Base-by-base conservation (phyloP, 2,113 vertebrate species). In the Saccopteryx leptura region DNA sequence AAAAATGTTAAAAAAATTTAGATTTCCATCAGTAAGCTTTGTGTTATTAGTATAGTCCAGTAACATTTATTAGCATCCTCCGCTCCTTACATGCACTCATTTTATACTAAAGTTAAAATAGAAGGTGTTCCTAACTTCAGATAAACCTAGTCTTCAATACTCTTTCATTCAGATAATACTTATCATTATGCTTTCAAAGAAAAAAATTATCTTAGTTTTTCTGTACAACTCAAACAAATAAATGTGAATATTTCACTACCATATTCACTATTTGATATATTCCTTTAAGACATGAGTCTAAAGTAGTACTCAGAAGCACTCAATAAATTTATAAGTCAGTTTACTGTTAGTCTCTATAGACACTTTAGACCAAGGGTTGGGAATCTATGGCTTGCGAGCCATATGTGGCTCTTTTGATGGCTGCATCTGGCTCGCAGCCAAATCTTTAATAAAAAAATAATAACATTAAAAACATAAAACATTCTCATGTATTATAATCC, bases 221-320 rank as follows among this genome's bases (percentile, higher is more conserved):
- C 61, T 50, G 14, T 28, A 33, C 19, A 50, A 85, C 26, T 79
- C 71, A 87, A 95, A 84, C 52, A 90, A 87, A 69, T 21, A 17
- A 52, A 33, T 58, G 17, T 76, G 60, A 76, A 11, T 83, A 88
- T 88, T 93, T 84, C 12, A 79, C 82, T 56, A 83, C 7, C 2
- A 58, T 54, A 33, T 61, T 96, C 66, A 56, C 71, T 65, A 76
- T 96, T 96, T 95, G 65, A 76, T 33, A 66, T 95, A 95, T 68
- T 94, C 61, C 21, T 95, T 91, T 94, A 89, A 93, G 65, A 94
- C 54, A 83, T 93, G 74, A 31, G 11, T 82, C 83, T n/a, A 95
- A 93, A 93, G 26, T 78, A 97, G 71, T 58, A 63, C 65, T 63
- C 88, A 95, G 79, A 52, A 76, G 33, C 69, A 76, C 71, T n/a